phyloP scores from a whole-genome alignment of 1,140 invertebrate genomes.

The Listronotus oregonensis region DNA sequence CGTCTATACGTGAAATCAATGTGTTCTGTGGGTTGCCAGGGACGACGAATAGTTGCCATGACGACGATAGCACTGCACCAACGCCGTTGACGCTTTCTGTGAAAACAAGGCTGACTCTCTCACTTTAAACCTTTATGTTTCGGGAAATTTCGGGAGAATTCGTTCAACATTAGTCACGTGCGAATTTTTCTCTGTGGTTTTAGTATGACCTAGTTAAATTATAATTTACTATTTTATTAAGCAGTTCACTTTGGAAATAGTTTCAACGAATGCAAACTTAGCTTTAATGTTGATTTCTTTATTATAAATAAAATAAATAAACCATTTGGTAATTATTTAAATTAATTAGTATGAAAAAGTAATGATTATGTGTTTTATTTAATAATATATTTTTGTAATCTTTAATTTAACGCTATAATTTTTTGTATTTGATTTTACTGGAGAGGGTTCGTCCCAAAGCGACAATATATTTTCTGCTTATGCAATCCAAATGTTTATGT shows the following conservation, averaged over 20 bases:
- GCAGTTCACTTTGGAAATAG: conserved; percentile 13
- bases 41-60: conserved; percentile 44
- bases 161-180: conserved; percentile 24
- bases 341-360: no score
- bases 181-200: conserved; percentile 27
- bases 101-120: conserved; percentile 16
- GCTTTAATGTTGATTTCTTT: no score
- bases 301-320: no score
- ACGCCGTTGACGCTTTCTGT: conserved; percentile 35
- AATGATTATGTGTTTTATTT: no score
- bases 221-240: conserved; percentile 28
- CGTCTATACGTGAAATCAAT: conserved; percentile 58
- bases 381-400: no score
- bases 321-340: no score
- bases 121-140: background rate
- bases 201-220: conserved; percentile 28
- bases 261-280: background rate
- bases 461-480: no score
- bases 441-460: no score
- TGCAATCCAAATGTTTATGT: no score
- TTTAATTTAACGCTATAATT: no score
- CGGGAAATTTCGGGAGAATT: conserved; percentile 1
- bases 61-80: conserved; percentile 44
- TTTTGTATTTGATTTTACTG: no score
- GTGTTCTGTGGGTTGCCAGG: conserved; percentile 51